These are phyloP conservation scores for Nothocercus nigrocapillus DNA, from an alignment of 2,113 vertebrate genomes.

Conservation along the genomic window DNA sequence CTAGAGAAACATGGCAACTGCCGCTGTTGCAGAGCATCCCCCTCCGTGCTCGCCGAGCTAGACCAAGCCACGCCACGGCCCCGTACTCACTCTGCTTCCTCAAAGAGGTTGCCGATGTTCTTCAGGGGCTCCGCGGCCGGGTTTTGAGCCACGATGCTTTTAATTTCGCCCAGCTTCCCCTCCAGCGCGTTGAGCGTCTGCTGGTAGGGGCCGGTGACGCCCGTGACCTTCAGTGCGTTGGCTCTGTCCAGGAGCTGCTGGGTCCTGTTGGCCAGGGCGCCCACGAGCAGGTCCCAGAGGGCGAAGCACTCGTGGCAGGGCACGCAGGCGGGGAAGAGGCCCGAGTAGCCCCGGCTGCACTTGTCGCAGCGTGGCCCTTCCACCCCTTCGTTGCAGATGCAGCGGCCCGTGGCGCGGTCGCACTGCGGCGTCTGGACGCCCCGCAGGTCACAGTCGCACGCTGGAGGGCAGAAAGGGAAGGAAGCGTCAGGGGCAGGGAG, in stretches of 20 bases:
- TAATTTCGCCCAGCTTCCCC: slow-evolving; percentile 84
- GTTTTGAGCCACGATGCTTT: slow-evolving; percentile 84
- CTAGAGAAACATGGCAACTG: neutral
- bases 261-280: slow-evolving; percentile 89
- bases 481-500: neutral
- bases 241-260: slow-evolving; percentile 89
- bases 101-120: slow-evolving; percentile 89
- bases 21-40: neutral
- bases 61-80: neutral
- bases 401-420: slow-evolving; percentile 85
- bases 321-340: slow-evolving; percentile 87
- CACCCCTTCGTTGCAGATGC: slow-evolving; percentile 88
- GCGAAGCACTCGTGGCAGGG: slow-evolving; percentile 95
- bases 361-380: slow-evolving; percentile 86
- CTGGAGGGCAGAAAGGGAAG: slow-evolving; percentile 72
- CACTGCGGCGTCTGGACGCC: slow-evolving; percentile 89
- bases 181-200: slow-evolving; percentile 84
- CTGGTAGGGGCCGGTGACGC: slow-evolving; percentile 88
- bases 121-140: slow-evolving; percentile 89
- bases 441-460: slow-evolving; percentile 90
- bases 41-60: neutral
- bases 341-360: slow-evolving; percentile 91
- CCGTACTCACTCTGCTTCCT: slow-evolving; percentile 89
- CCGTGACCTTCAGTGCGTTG: slow-evolving; percentile 87
- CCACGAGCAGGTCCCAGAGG: slow-evolving; percentile 87